phyloP scores from a whole-genome alignment of 30 jellyfish, hydroid and myxozoan genomes.

The Mastigias papua region DNA sequence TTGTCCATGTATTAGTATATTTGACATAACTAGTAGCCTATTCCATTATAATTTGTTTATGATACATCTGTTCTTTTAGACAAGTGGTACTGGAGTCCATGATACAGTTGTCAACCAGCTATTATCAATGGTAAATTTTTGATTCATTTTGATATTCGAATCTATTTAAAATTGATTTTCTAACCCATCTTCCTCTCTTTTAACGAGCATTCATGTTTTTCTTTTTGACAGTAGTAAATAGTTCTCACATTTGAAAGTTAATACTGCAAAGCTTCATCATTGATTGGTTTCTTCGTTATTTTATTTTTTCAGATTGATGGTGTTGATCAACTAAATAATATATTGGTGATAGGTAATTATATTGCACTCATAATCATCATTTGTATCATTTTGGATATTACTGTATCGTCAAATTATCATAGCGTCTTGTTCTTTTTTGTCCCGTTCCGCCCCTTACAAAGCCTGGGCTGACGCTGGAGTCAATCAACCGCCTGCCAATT shows the following conservation, averaged over 20 bases:
- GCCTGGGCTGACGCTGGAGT: no score
- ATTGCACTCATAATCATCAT: neutral
- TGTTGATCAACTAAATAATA: conserved; percentile 95
- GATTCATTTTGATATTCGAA: no score
- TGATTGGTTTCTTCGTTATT: neutral
- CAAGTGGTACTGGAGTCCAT: conserved; percentile 98
- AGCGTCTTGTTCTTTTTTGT: no score
- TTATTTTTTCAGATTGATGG: conserved; percentile 97
- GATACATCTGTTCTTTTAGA: conserved; percentile 9
- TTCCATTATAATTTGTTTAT: neutral
- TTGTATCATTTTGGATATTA: no score
- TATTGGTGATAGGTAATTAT: conserved; percentile 90
- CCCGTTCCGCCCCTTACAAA: no score
- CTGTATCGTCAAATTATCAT: no score
- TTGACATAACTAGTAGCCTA: neutral
- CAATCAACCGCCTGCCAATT: no score
- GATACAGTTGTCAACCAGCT: conserved; percentile 99
- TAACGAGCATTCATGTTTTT: neutral
- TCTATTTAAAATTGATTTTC: no score
- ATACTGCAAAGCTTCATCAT: no score
- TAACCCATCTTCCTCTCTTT: neutral
- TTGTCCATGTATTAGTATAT: no score
- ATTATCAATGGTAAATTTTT: conserved; percentile 84
- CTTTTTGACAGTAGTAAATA: no score
- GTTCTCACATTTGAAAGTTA: no score